phyloP scores from a whole-genome alignment of 1,140 invertebrate genomes.

The Lordiphosa clarofinis region DNA sequence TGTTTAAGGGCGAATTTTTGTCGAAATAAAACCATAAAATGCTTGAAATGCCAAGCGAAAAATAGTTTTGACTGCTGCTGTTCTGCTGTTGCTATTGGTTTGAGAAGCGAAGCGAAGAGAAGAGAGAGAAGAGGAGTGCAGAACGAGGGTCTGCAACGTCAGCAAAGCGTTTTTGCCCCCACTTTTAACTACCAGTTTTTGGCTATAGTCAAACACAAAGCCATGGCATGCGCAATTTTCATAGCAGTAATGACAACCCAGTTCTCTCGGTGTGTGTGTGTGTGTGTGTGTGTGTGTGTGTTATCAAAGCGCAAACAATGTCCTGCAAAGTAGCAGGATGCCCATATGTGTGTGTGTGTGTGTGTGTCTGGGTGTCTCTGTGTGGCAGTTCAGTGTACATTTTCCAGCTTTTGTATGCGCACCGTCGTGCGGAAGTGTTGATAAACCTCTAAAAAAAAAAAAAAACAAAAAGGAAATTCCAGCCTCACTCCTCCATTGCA shows the following conservation, averaged over 20 bases:
- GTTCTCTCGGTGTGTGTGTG: conserved; percentile 28
- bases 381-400: conserved; percentile 52
- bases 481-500: too few relatives aligned
- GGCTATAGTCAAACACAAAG: conserved; percentile 67
- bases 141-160: conserved; percentile 20
- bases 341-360: conserved; percentile 38
- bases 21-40: conserved; percentile 75
- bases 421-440: conserved; percentile 73
- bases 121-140: neutral
- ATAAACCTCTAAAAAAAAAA: conserved; percentile 48
- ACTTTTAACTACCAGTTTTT: conserved; percentile 1
- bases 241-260: conserved; percentile 65
- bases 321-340: conserved; percentile 75
- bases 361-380: conserved; percentile 15
- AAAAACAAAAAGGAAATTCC: conserved; percentile 1
- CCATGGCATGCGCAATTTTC: conserved; percentile 72
- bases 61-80: conserved; percentile 69
- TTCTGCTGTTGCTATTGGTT: conserved; percentile 10
- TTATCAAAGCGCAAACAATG: conserved; percentile 75
- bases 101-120: conserved; percentile 3
- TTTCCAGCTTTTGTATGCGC: conserved; percentile 70
- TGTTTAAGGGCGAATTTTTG: conserved; percentile 71
- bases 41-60: conserved; percentile 76
- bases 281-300: conserved; percentile 30
- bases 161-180: conserved; percentile 12